Conservation (phyloP, 2,113 vertebrate genomes). For the Leucosticte australis region DNA sequence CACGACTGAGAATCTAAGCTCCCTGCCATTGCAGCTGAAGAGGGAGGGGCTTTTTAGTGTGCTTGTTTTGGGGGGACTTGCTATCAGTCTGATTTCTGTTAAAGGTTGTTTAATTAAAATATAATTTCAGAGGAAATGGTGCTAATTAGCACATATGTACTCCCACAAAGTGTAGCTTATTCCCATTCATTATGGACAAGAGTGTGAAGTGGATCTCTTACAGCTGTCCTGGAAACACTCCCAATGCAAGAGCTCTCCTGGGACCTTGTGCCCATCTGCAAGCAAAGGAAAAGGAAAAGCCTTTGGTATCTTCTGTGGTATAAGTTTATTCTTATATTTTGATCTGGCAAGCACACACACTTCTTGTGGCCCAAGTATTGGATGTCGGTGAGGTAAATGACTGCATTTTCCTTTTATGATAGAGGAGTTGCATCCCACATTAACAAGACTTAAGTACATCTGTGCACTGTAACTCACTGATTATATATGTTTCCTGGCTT, state of each 20-base stretch:
- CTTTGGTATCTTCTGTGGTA: background rate
- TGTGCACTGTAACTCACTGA: background rate
- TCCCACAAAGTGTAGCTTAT: background rate
- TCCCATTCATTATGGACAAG: background rate
- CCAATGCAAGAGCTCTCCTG: background rate
- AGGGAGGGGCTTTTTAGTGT: background rate
- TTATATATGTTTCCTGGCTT: slow-evolving; percentile 30
- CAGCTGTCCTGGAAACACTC: background rate
- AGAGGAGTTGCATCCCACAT: background rate
- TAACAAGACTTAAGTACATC: background rate
- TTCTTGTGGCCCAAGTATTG: background rate
- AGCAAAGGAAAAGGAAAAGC: background rate
- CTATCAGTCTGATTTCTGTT: background rate
- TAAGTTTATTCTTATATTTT: background rate
- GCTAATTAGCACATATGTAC: background rate
- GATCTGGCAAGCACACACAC: background rate
- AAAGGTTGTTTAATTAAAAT: background rate
- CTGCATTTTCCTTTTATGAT: background rate
- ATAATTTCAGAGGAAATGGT: background rate
- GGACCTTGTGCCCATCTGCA: background rate
- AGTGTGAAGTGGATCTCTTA: background rate
- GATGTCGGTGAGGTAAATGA: background rate
- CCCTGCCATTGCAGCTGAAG: background rate
- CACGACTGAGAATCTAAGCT: background rate
- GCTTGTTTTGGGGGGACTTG: background rate